Conservation (phyloP, 2,888 invertebrate genomes). For the Xylota sylvarum region DNA sequence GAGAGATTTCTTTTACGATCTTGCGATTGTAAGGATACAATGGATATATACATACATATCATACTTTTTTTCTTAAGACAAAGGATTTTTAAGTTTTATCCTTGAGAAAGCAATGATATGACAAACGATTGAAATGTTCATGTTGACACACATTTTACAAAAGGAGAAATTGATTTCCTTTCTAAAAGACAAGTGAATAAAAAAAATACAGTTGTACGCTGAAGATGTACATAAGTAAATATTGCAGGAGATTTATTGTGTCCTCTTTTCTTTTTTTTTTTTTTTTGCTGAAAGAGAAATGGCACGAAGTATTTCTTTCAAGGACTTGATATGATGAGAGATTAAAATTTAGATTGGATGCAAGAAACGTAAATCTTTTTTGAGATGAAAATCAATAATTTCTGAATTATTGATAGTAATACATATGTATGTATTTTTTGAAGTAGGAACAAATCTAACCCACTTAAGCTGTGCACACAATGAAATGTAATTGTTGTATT, state of each 20-base stretch:
- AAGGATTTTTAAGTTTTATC: constrained; percentile 39
- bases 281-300: too few species aligned
- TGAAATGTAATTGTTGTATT: too few species aligned
- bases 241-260: constrained; percentile 37
- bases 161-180: constrained; percentile 52
- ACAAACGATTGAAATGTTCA: constrained; percentile 60
- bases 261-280: neutral
- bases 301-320: neutral
- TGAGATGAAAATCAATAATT: neutral
- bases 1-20: constrained; percentile 36
- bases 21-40: constrained; percentile 32
- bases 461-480: too few species aligned
- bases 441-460: too few species aligned
- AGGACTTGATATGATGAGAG: constrained; percentile 1
- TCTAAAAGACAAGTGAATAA: constrained; percentile 31
- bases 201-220: constrained; percentile 11
- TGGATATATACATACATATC: constrained; percentile 1
- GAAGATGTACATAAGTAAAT: constrained; percentile 23
- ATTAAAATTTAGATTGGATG: constrained; percentile 16
- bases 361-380: neutral
- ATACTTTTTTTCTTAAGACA: constrained; percentile 15
- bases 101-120: constrained; percentile 47
- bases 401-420: neutral
- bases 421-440: neutral
- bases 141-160: constrained; percentile 43